These are phyloP conservation scores for Eulemur coronatus DNA, from an alignment of 2,797 vertebrate genomes.

Conservation along the genomic window DNA sequence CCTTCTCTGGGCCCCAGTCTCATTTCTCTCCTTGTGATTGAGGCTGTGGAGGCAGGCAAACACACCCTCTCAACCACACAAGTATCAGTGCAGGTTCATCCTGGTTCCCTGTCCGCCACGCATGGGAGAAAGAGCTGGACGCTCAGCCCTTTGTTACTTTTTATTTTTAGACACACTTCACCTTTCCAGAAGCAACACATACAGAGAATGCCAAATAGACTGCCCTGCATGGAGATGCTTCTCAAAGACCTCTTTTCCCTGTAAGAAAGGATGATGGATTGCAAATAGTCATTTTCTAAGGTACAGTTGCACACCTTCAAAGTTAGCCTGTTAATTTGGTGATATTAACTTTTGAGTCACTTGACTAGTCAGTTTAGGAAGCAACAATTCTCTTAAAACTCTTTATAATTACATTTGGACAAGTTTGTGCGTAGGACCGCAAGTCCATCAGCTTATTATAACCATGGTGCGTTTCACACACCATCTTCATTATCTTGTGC, in stretches of 20 bases:
- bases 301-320: constrained; percentile 88
- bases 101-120: not conserved
- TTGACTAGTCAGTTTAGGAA: constrained; percentile 74
- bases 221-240: not conserved
- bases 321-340: constrained; percentile 90
- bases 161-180: not conserved
- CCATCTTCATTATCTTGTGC: constrained; percentile 83
- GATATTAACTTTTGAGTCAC: constrained; percentile 92
- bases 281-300: constrained; percentile 59
- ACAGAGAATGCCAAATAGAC: not conserved
- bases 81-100: not conserved
- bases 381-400: constrained; percentile 76
- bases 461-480: constrained; percentile 76
- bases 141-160: not conserved
- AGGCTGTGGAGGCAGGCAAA: not conserved
- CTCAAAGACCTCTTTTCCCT: not conserved
- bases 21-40: not conserved
- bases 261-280: not conserved
- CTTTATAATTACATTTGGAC: constrained; percentile 80
- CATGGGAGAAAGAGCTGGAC: not conserved
- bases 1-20: not conserved
- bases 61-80: not conserved
- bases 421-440: constrained; percentile 82
- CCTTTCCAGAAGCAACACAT: constrained; percentile 9
- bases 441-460: constrained; percentile 85